A percentile compares a stretch with the other conserved stretches of the same genome.
These are phyloP conservation scores for Trypoxylus dichotomus DNA, from an alignment of 1,140 invertebrate species.

Conservation along the genomic window DNA sequence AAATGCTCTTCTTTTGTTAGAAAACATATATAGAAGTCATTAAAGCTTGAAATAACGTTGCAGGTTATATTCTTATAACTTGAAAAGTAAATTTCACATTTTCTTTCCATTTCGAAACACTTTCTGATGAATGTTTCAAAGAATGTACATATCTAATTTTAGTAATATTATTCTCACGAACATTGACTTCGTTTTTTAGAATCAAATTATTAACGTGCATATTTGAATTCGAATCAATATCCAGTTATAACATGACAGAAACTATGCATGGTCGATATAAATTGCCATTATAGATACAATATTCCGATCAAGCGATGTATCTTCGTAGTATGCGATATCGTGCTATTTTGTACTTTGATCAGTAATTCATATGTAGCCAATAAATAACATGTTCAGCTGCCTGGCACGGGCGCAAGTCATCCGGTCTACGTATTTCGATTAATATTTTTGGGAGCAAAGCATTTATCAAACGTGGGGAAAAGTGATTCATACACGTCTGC, in stretches of 20 bases:
- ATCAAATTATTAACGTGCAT: no score
- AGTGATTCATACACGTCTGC: slow-evolving; percentile 36
- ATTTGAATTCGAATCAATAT: background rate
- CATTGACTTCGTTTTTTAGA: no score
- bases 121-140: no score
- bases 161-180: no score
- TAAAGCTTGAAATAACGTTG: no score
- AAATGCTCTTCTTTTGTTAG: no score
- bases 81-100: no score
- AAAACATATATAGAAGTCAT: no score
- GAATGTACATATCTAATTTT: no score
- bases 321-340: background rate
- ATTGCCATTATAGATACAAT: background rate
- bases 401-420: slow-evolving; percentile 38
- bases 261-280: background rate
- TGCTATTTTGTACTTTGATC: slow-evolving; percentile 16
- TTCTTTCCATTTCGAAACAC: no score
- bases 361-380: slow-evolving; percentile 37
- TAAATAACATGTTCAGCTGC: slow-evolving; percentile 37
- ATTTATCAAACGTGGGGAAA: slow-evolving; percentile 41
- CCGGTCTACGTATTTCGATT: slow-evolving; percentile 42
- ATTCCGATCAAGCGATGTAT: background rate
- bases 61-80: no score
- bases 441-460: slow-evolving; percentile 41
- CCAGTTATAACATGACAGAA: background rate